Evolutionary conservation across 2,888 invertebrate species (phyloP), one percentile per base, ranked within the genome.

Genomic region (Pyrgus malvae): DNA sequence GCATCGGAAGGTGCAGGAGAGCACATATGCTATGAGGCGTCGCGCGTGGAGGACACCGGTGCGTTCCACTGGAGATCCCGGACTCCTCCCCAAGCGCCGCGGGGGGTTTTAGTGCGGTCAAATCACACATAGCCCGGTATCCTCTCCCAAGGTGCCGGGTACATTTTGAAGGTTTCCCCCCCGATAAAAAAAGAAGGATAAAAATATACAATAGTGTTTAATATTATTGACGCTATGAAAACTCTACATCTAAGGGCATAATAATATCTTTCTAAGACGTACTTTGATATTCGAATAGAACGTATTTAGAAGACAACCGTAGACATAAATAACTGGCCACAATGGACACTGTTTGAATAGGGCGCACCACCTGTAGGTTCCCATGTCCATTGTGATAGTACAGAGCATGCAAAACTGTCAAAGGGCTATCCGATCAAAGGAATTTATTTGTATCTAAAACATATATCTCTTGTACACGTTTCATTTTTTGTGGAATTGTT

Each of bases 301-400:
- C n/a, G 11, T 38, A 5, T 12, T 41, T 19, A 45, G 17, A 45
- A 33, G 21, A 21, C 44, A 19, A 11, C 12, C 11, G 4, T 44
- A 37, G 7, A 61, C 70, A 73, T 70, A 77, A 77, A 77, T 77
- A 77, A 65, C 56, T 40, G 45, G 56, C 45, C 57, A 70, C 72
- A 73, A 74, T 64, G 55, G 67, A n/a, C 23, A 57, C 45, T 50
- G 65, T 59, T 59, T 59, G 57, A 58, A 59, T 56, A 57, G 63
- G 57, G 61, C 58, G 66, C 59, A 64, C 44, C 76, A 74, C 56
- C 67, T 74, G 76, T 21, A 31, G 51, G 57, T 17, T 72, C 70
- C 16, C 72, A 70, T 60, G 66, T 46, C 60, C 46, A 68, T 73
- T 73, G 69, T 70, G 45, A 27, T 27, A 48, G 25, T 14, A 25